These are phyloP conservation scores for Dipodomys merriami DNA, from an alignment of 2,113 vertebrate genomes.

Conservation along the genomic window DNA sequence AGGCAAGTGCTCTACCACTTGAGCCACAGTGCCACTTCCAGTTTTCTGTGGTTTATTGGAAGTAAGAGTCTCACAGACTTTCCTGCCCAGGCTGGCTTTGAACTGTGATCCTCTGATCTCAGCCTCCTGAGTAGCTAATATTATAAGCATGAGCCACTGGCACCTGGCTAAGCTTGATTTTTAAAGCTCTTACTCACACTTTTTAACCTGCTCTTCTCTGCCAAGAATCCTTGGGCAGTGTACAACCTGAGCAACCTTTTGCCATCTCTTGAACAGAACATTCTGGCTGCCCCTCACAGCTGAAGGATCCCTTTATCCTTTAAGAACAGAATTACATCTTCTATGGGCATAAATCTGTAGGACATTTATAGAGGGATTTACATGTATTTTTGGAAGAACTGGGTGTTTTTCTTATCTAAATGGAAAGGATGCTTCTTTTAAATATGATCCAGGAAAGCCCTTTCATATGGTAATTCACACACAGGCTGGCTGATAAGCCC, in stretches of 20 bases:
- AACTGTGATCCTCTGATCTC: too few relatives aligned
- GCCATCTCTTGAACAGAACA: background rate
- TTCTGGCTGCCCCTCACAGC: background rate
- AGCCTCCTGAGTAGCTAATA: too few relatives aligned
- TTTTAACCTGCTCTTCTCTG: too few relatives aligned
- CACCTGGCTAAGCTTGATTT: too few relatives aligned
- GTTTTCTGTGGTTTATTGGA: too few relatives aligned
- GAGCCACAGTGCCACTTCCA: too few relatives aligned
- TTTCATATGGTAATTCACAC: constrained; percentile 70
- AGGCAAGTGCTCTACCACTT: too few relatives aligned
- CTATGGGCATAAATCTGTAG: constrained; percentile 18
- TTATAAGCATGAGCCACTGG: too few relatives aligned
- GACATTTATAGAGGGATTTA: constrained; percentile 52
- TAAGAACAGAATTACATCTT: constrained; percentile 19
- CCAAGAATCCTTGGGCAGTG: background rate
- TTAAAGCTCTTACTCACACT: background rate
- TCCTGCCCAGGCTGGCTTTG: too few relatives aligned
- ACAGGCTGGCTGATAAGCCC: constrained; percentile 41
- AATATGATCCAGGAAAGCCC: constrained; percentile 51
- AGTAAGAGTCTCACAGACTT: too few relatives aligned
- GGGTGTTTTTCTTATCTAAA: constrained; percentile 70
- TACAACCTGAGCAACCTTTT: background rate
- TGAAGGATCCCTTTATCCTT: constrained; percentile 37
- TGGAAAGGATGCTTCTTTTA: constrained; percentile 63
- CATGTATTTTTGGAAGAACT: constrained; percentile 56